A percentile compares a stretch with the other conserved stretches of the same genome.
phyloP scores from a whole-genome alignment of 2,113 vertebrate genomes.

The Onychorhynchus coronatus region DNA sequence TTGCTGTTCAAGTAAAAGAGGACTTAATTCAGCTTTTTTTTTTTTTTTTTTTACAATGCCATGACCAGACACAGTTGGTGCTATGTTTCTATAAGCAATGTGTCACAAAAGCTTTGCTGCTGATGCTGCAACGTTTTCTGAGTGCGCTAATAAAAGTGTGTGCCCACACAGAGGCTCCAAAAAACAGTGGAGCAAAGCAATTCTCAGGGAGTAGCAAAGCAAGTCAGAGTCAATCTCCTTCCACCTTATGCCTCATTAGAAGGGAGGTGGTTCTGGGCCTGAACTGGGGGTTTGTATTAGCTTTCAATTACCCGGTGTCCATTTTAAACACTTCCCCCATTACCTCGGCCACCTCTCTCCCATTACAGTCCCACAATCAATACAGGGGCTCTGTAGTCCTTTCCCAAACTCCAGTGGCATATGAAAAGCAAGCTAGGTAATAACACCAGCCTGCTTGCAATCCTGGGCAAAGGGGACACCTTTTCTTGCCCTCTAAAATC shows the following conservation, averaged over 20 bases:
- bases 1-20: not conserved
- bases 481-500: not conserved
- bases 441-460: not conserved
- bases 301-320: not conserved
- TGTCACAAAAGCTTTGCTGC: not conserved
- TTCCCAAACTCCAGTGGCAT: not conserved
- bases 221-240: not conserved
- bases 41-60: not conserved
- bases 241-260: not conserved
- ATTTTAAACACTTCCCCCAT: constrained; percentile 37
- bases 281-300: not conserved
- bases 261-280: not conserved
- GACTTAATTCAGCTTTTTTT: not conserved
- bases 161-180: not conserved
- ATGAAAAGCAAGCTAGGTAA: not conserved
- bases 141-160: not conserved
- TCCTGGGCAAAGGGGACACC: not conserved
- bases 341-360: not conserved
- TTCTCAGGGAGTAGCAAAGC: not conserved
- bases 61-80: not conserved
- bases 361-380: not conserved
- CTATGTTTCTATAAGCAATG: not conserved
- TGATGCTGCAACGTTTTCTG: not conserved
- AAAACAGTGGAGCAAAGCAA: not conserved
- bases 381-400: accelerated